Evolutionary conservation across 2,113 vertebrate species (phyloP).

Genomic region (Lagopus muta): DNA sequence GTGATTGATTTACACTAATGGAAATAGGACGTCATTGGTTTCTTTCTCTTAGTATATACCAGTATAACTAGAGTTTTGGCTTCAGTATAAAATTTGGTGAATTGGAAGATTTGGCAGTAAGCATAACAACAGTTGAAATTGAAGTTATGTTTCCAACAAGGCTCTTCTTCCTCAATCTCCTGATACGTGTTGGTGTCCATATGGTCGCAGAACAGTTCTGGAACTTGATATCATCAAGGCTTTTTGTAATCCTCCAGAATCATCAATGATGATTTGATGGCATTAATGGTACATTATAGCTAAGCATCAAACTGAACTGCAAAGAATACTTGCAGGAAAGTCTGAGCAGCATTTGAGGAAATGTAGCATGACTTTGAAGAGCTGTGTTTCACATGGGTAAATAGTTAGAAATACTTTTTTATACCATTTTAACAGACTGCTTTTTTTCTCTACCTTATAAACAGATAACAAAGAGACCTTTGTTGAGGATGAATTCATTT

Average conservation of each 20-base stretch:
- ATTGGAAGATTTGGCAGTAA: not conserved
- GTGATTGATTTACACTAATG: not conserved
- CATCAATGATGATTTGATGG: not conserved
- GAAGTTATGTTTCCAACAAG: not conserved
- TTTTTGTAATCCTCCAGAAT: not conserved
- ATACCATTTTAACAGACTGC: not conserved
- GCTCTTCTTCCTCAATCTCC: not conserved
- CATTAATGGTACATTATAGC: not conserved
- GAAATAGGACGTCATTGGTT: not conserved
- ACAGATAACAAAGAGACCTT: not conserved
- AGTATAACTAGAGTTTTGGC: not conserved
- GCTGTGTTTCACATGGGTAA: not conserved
- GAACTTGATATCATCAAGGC: not conserved
- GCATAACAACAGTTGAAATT: not conserved
- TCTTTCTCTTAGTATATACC: too few species aligned
- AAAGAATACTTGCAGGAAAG: not conserved
- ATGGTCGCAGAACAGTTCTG: not conserved
- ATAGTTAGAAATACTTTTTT: not conserved
- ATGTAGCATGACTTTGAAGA: not conserved
- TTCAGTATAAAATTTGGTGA: not conserved
- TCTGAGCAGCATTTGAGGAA: not conserved
- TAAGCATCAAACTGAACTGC: not conserved
- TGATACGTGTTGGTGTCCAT: not conserved
- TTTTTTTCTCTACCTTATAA: not conserved
- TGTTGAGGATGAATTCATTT: not conserved